Evolutionary conservation across 2,888 invertebrate genomes (phyloP), one percentile per base, ranked within the genome.

Genomic region (Cryptus armator): DNA sequence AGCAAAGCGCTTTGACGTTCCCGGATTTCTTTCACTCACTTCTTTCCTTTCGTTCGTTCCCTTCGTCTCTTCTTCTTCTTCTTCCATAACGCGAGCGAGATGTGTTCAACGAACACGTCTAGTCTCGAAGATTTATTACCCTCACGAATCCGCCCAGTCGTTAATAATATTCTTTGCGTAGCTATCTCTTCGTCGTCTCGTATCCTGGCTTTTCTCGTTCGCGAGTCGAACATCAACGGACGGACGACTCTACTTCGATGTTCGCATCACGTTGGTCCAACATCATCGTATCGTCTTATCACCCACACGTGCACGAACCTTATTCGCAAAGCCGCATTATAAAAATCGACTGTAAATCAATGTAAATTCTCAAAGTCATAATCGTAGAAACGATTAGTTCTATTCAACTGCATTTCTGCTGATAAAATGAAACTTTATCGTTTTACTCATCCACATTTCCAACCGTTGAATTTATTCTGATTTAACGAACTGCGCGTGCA

Each of bases 161-260:
- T 85, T 85, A 85, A 85, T 85, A 82, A 85, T 85, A 85, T 85
- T 82, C 85, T 82, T 85, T 76, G 68, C 81, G 64, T 70, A 51
- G 77, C 72, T 81, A 81, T 75, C 62, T 78, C 51, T 46, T 46
- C 43, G 56, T 71, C 46, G 64, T n/a, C 51, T 79, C 37, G 46
- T 75, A 64, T 72, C 64, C 72, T 78, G 75, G 48, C 75, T 75
- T 59, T 44, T 81, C 51, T 81, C 66, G 53, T 81, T 62, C 72
- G 32, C 19, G 48, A 64, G 70, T 81, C 84, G 74, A 78, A 75
- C 74, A 62, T 74, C 62, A 64, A 48, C 74, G 16, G 19, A 29
- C 46, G 48, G 24, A 46, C 74, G 46, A 46, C 37, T 48, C 24
- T 19, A 51, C 62, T 16, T 48, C 64, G 37, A 37, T 32, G 19